Evolutionary conservation across 2,888 invertebrate species (phyloP), one percentile per base, ranked within the genome.

Genomic region (Hipparchia sbordonii): DNA sequence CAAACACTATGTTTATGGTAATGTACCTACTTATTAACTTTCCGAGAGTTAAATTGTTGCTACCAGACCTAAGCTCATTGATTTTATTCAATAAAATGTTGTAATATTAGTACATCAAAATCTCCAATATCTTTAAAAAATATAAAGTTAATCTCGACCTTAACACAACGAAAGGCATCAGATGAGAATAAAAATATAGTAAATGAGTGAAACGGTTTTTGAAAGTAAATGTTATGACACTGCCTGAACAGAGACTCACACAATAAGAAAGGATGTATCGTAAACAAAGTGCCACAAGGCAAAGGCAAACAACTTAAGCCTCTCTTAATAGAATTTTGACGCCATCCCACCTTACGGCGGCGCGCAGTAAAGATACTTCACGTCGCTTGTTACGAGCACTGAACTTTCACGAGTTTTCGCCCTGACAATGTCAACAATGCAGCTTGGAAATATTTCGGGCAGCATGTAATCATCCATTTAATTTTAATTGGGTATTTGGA

Each of bases 281-380:
- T 87, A 89, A 88, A 89, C 85, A 86, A 85, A 82, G 82, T 82
- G 84, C 80, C 78, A 73, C 69, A 79, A 80, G 84, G 83, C 86
- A 88, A 88, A 89, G 83, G 84, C 86, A 89, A 88, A 89, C 87
- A 87, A 84, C 84, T 87, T 86, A 85, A 87, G 88, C 85, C 86
- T 83, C 84, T 85, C 87, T 87, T 88, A 89, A 89, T 88, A 89
- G 88, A 88, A 89, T 89, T 87, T 85, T 85, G 87, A 87, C 86
- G 82, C 81, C 79, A 79, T 82, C 81, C 79, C 84, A 86, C 85
- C 87, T 87, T 85, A 81, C 79, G 79, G 75, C 39, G 39, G 39
- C 39, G 39, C 82, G 82, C 80, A 78, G 86, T 81, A 83, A 85
- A 87, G 85, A 87, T 87, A 87, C 85, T 87, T 87, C 84, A 84